Evolutionary conservation across 2,888 invertebrate genomes (phyloP), one percentile per base, ranked within the genome.

Genomic region (Acronicta alni): DNA sequence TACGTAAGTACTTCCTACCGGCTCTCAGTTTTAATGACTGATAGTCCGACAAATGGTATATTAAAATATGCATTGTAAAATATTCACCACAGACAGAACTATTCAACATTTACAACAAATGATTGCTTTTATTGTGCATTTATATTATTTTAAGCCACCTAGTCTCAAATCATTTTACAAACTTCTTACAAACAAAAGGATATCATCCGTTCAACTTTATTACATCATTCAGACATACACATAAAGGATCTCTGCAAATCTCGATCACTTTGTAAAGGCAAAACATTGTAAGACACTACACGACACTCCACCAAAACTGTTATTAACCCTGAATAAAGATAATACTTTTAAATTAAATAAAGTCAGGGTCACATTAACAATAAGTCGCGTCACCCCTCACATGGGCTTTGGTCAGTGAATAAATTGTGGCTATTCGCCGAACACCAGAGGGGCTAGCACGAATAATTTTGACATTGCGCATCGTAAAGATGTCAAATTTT

Each of bases 301-400:
- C 10, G 20, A 68, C 46, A 51, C 46, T 45, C 45, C 45, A 64
- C 53, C 39, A 45, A 64, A 70, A 67, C 57, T 47, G 18, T 45
- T 49, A 44, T 65, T 52, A 71, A 62, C 76, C 66, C 69, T 75
- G 72, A 75, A 75, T 61, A 54, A 62, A 63, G 48, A 48, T 54
- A 58, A 55, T 69, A 74, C 57, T 69, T 52, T 18, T 45, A 30
- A 44, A 39, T 20, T 26, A 42, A 52, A 46, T 48, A 55, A 51
- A 60, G 54, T 38, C 41, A 52, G 72, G 20, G 37, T 10, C 43
- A 52, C 68, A 67, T 42, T 55, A 48, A 38, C 32, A 32, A 20
- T n/a, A 32, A 30, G 32, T 30, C 18, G 44, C 23, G 37, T 17
- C 42, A 46, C 32, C 20, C 20, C 20, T 9, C 43, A 39, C 37